Percentiles rank a stretch among this genome's conserved stretches.
phyloP scores from a whole-genome alignment of 2,888 invertebrate species.

The Dicyrtomina minuta region DNA sequence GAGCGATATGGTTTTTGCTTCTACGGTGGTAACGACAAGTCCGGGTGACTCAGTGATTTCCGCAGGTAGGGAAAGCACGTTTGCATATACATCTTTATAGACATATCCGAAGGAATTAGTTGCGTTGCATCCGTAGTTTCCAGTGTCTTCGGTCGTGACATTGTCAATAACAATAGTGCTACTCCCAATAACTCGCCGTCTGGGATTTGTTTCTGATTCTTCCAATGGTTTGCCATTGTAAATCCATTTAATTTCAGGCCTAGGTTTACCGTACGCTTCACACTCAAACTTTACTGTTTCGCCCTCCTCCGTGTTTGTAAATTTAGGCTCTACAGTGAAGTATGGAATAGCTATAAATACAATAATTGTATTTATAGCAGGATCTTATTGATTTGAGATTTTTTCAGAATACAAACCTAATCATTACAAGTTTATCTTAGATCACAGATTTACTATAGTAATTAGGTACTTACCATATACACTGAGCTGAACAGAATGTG shows the following conservation, averaged over 20 bases:
- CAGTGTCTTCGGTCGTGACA: constrained; percentile 84
- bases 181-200: constrained; percentile 67
- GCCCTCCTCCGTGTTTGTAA: constrained; percentile 84
- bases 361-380: neutral
- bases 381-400: too few species aligned
- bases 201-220: constrained; percentile 69
- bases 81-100: constrained; percentile 95
- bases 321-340: constrained; percentile 85
- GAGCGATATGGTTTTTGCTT: constrained; percentile 76
- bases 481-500: constrained; percentile 76
- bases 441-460: too few species aligned
- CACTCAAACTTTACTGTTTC: constrained; percentile 85
- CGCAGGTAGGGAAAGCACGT: constrained; percentile 88
- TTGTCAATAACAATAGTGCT: constrained; percentile 76
- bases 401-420: too few species aligned
- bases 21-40: constrained; percentile 77
- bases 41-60: constrained; percentile 83
- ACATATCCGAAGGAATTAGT: constrained; percentile 97
- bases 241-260: constrained; percentile 92
- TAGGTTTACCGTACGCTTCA: constrained; percentile 84
- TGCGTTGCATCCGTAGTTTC: too few species aligned
- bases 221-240: constrained; percentile 87
- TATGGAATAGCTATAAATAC: constrained; percentile 71
- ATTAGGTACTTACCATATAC: constrained; percentile 60
- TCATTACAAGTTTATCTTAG: too few species aligned